Percentiles rank a stretch among this genome's conserved stretches.
phyloP scores from a whole-genome alignment of 2,113 vertebrate species.

The Microcebus griseorufus region DNA sequence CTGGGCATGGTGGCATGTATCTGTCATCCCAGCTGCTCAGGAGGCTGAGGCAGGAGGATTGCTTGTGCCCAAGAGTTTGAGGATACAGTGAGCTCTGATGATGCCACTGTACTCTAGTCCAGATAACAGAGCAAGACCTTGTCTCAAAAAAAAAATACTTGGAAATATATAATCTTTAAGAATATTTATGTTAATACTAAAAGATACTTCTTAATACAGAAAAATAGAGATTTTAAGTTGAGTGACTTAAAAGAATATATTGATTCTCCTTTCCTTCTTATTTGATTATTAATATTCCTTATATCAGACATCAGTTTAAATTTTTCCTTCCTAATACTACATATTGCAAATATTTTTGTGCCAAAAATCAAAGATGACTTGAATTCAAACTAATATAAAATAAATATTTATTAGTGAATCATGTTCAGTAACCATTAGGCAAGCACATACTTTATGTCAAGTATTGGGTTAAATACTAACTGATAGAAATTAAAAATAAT shows the following conservation, averaged over 20 bases:
- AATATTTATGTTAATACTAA: not conserved
- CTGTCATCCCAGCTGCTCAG: too few species aligned
- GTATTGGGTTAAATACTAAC: not conserved
- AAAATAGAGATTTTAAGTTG: not conserved
- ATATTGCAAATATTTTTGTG: not conserved
- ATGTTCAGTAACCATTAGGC: not conserved
- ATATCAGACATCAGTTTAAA: not conserved
- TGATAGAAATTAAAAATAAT: not conserved
- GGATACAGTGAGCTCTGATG: too few species aligned
- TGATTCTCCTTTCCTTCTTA: not conserved
- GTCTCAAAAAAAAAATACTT: not conserved
- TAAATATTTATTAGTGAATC: constrained; percentile 2
- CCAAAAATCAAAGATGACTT: constrained; percentile 3
- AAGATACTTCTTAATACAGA: not conserved
- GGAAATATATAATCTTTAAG: not conserved
- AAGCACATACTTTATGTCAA: not conserved
- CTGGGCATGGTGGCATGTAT: too few species aligned
- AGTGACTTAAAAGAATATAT: not conserved
- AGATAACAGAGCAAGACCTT: too few species aligned
- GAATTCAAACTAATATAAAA: not conserved
- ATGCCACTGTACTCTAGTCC: too few species aligned
- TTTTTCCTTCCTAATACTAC: not conserved
- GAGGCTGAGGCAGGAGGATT: too few species aligned
- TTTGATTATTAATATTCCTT: not conserved
- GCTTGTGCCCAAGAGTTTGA: too few species aligned